These are phyloP conservation scores for Drosophila leonis DNA, from an alignment of 2,888 invertebrate species.

Conservation along the genomic window DNA sequence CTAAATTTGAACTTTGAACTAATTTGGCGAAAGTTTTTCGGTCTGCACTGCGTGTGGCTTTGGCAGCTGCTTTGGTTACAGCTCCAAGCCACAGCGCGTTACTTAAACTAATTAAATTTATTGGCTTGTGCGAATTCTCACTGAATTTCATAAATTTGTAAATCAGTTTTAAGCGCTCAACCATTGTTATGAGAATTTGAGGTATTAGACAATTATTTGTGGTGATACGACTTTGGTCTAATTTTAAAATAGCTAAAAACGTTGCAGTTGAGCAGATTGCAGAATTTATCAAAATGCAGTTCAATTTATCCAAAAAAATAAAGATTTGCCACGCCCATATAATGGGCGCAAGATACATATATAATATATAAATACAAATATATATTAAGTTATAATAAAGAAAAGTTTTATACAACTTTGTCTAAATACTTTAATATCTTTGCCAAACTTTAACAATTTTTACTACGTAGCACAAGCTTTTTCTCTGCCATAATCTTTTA, in stretches of 20 bases:
- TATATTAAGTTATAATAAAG: no score
- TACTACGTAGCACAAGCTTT: no score
- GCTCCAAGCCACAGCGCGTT: conserved; percentile 59
- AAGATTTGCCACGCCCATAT: no score
- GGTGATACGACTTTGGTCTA: neutral
- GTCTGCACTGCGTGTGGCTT: conserved; percentile 59
- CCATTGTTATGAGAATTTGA: neutral
- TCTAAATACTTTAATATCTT: no score
- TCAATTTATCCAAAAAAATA: no score
- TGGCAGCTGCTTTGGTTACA: conserved; percentile 65
- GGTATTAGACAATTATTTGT: neutral
- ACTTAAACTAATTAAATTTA: conserved; percentile 78
- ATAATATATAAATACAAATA: no score
- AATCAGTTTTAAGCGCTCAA: neutral
- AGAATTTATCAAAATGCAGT: neutral
- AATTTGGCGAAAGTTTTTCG: conserved; percentile 69
- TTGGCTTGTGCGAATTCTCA: conserved; percentile 44
- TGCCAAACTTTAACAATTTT: no score
- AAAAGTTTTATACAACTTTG: no score
- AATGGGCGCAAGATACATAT: no score
- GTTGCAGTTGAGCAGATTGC: neutral
- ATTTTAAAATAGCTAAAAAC: neutral
- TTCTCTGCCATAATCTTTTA: no score
- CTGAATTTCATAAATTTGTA: conserved; percentile 10
- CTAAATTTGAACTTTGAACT: conserved; percentile 76